These are phyloP conservation scores for Lymantria dispar DNA, from an alignment of 2,888 invertebrate genomes.

Conservation along the genomic window DNA sequence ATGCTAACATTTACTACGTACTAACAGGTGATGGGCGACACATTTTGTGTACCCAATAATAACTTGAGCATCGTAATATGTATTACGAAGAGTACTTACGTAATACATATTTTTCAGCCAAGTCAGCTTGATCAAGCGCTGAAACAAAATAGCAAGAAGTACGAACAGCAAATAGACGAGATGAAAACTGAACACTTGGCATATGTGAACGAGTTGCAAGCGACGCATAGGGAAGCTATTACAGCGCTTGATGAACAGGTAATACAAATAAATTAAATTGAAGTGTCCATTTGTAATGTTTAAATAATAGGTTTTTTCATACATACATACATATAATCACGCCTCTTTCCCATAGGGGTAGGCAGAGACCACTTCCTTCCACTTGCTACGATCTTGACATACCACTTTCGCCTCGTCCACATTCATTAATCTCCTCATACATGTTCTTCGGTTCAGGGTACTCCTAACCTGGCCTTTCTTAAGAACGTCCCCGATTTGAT, in stretches of 20 bases:
- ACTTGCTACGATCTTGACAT: no score
- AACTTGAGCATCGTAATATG: constrained; percentile 1
- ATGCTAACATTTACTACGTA: no score
- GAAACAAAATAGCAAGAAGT: constrained; percentile 50
- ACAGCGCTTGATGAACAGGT: constrained; percentile 73
- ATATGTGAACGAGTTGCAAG: constrained; percentile 64
- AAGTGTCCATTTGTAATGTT: not conserved
- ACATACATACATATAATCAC: no score
- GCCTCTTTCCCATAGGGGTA: no score
- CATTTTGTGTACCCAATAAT: constrained; percentile 33
- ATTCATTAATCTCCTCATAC: no score
- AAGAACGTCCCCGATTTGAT: no score
- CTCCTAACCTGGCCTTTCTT: no score
- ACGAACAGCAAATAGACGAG: constrained; percentile 63
- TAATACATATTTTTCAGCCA: constrained; percentile 37
- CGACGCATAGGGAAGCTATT: constrained; percentile 65
- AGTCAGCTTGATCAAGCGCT: constrained; percentile 54
- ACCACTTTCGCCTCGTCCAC: no score
- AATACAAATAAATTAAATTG: no score
- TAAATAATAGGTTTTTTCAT: not conserved
- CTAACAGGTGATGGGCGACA: constrained; percentile 6
- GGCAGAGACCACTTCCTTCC: no score
- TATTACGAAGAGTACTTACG: constrained; percentile 7
- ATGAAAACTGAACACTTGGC: constrained; percentile 68
- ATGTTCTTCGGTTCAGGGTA: no score